Conservation (phyloP, 2,888 invertebrate species). For the Lasioglossum figueresi region DNA sequence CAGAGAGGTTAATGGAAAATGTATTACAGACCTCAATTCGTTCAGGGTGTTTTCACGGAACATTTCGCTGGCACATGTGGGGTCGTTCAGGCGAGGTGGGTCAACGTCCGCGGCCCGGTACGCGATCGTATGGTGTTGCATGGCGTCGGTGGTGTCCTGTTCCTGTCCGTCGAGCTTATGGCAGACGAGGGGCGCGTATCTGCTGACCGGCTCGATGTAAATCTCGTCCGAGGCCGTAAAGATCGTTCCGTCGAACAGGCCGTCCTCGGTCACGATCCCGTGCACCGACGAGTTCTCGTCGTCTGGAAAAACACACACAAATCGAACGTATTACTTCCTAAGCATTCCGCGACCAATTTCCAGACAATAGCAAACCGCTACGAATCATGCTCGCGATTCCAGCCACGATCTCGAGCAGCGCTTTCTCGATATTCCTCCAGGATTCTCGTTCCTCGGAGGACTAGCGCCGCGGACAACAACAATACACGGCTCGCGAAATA, state of each 20-base stretch:
- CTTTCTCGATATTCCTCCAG: neutral
- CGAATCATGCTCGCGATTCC: neutral
- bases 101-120: slow-evolving; percentile 91
- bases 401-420: neutral
- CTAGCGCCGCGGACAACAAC: neutral
- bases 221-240: slow-evolving; percentile 90
- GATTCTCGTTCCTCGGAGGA: neutral
- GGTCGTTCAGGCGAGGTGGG: slow-evolving; percentile 52
- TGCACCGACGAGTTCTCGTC: slow-evolving; percentile 92
- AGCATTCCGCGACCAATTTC: neutral
- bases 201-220: slow-evolving; percentile 91
- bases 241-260: slow-evolving; percentile 95
- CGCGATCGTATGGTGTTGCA: slow-evolving; percentile 90
- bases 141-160: slow-evolving; percentile 54
- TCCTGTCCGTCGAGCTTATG: slow-evolving; percentile 80
- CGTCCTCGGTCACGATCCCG: slow-evolving; percentile 93
- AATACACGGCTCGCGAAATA: slow-evolving; percentile 14
- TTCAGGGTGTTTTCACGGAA: slow-evolving; percentile 73
- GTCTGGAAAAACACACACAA: slow-evolving; percentile 86
- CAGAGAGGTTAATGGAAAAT: too few species aligned
- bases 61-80: slow-evolving; percentile 81
- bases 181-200: slow-evolving; percentile 84
- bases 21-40: slow-evolving; percentile 35
- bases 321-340: neutral
- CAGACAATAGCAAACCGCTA: neutral